Evolutionary conservation across 2,888 invertebrate species (phyloP).

Genomic region (Tachina lurida): DNA sequence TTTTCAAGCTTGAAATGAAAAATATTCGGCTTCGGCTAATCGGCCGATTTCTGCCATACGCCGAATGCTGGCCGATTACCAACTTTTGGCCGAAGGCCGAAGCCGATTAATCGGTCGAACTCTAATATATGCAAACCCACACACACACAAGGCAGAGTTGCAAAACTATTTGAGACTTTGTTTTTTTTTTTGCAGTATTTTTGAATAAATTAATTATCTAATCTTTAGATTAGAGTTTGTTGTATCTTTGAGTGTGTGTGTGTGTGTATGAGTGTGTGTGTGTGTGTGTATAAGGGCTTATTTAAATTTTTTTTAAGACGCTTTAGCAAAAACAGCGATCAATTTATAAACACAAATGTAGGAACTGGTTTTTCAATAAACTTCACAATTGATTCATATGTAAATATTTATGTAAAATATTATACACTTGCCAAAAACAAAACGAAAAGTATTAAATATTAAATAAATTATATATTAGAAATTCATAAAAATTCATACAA

Average conservation of each 20-base stretch:
- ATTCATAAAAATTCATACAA: conserved; percentile 10
- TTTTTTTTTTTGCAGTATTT: conserved; percentile 6
- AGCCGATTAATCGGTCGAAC: too few species aligned
- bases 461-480: neutral
- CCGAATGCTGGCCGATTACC: too few species aligned
- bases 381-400: too few species aligned
- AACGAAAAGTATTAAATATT: neutral
- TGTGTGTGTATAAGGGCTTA: conserved; percentile 8
- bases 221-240: conserved; percentile 27
- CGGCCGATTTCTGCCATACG: too few species aligned
- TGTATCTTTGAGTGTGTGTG: neutral
- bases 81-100: too few species aligned
- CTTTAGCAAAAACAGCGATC: conserved; percentile 3
- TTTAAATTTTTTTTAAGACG: conserved; percentile 5
- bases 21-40: too few species aligned
- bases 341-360: conserved; percentile 13
- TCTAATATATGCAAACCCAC: neutral
- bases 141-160: conserved; percentile 23
- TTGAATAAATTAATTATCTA: conserved; percentile 42
- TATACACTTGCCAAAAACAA: neutral
- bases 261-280: neutral
- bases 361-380: too few species aligned
- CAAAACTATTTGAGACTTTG: conserved; percentile 45
- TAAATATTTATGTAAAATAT: too few species aligned
- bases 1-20: too few species aligned